A percentile compares a stretch with the other conserved stretches of the same genome.
Evolutionary conservation across 1,140 invertebrate species (phyloP).

Genomic region (Homalodisca vitripennis): DNA sequence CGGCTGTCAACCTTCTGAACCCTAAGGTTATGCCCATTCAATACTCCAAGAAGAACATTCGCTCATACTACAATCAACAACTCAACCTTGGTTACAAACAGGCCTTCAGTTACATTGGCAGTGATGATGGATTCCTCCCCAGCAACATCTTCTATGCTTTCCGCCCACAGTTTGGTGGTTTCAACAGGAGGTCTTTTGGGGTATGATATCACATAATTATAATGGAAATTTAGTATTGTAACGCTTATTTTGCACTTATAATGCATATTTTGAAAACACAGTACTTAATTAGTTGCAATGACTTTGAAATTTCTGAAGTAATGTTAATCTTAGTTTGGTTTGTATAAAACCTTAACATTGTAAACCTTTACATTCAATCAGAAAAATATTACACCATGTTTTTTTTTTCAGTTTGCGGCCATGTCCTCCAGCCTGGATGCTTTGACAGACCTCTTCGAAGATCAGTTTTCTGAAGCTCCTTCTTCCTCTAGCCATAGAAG

Average conservation of each 20-base stretch:
- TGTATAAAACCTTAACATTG: too few species aligned
- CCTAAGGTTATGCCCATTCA: conserved; percentile 53
- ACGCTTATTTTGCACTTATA: neutral
- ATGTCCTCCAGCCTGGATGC: conserved; percentile 12
- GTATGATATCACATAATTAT: conserved; percentile 41
- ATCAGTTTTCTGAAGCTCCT: conserved; percentile 3
- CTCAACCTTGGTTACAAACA: conserved; percentile 49
- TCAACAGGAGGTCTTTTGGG: conserved; percentile 44
- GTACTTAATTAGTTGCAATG: neutral
- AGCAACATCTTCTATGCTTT: conserved; percentile 49
- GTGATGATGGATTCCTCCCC: conserved; percentile 55
- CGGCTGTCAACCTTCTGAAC: conserved; percentile 55
- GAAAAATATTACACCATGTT: neutral
- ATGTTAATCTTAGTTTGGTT: neutral
- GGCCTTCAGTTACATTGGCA: conserved; percentile 52
- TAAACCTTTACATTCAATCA: neutral
- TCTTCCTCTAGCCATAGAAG: conserved; percentile 7
- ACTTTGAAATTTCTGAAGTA: neutral
- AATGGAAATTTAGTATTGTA: neutral
- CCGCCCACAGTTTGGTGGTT: conserved; percentile 49
- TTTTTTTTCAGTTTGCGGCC: conserved; percentile 27
- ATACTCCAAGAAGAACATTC: conserved; percentile 51
- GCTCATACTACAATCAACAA: conserved; percentile 48
- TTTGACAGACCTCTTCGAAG: conserved; percentile 1
- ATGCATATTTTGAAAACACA: neutral